Percentiles rank a stretch among this genome's conserved stretches.
phyloP scores from a whole-genome alignment of 1,140 invertebrate genomes.

The Eubasilissa regina region DNA sequence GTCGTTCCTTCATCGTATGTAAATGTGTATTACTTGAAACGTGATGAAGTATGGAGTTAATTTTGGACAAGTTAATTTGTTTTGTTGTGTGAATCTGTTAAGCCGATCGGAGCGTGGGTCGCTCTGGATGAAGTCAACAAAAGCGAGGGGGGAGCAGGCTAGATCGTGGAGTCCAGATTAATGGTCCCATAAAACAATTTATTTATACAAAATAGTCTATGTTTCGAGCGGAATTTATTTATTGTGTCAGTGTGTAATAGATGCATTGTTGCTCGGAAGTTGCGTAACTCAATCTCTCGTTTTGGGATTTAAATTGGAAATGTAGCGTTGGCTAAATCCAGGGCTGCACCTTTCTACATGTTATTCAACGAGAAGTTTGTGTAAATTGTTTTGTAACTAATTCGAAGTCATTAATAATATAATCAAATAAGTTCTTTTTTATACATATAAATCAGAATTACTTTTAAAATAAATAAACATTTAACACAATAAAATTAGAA shows the following conservation, averaged over 20 bases:
- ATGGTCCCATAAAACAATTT: constrained; percentile 41
- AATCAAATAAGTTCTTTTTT: too few relatives aligned
- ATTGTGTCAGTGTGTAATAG: constrained; percentile 6
- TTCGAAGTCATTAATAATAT: too few relatives aligned
- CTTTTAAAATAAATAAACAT: too few relatives aligned
- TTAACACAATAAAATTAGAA: too few relatives aligned
- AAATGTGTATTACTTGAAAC: neutral
- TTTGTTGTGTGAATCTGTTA: constrained; percentile 20
- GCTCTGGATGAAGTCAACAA: constrained; percentile 34
- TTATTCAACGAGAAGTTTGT: too few relatives aligned
- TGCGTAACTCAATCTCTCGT: constrained; percentile 1
- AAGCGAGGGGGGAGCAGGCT: constrained; percentile 22
- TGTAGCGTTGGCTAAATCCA: neutral
- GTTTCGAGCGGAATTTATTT: constrained; percentile 34
- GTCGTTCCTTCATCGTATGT: too few relatives aligned
- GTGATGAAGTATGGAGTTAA: constrained; percentile 32
- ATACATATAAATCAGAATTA: too few relatives aligned
- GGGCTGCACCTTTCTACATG: neutral
- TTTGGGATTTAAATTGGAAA: neutral
- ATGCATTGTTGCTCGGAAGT: constrained; percentile 17
- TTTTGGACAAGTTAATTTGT: constrained; percentile 37
- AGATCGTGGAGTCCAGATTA: constrained; percentile 32
- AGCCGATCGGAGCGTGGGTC: neutral
- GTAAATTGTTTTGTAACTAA: too few relatives aligned
- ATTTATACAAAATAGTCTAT: constrained; percentile 37